These are phyloP conservation scores for Chorisops tibialis DNA, from an alignment of 2,888 invertebrate species.

Conservation along the genomic window DNA sequence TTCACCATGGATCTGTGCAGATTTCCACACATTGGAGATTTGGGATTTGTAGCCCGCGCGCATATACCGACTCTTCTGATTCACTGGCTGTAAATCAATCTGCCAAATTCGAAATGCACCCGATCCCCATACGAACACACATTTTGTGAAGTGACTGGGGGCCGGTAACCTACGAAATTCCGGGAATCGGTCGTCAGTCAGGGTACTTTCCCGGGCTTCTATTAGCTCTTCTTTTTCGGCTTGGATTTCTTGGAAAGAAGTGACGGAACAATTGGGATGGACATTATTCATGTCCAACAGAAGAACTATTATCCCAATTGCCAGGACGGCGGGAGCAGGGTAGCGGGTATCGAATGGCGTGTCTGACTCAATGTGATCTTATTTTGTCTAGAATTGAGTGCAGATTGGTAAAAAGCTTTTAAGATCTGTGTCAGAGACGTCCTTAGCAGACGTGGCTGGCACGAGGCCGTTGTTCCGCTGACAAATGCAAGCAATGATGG, in stretches of 20 bases:
- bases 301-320: background rate
- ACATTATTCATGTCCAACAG: no score
- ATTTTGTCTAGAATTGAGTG: background rate
- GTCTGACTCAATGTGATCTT: background rate
- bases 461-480: no score
- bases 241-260: no score
- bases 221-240: no score
- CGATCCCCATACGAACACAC: background rate
- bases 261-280: no score
- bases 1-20: no score
- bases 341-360: background rate
- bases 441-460: no score
- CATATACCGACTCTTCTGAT: background rate
- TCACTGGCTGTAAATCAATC: conserved; percentile 10
- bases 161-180: conserved; percentile 2
- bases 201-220: no score
- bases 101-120: background rate
- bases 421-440: no score
- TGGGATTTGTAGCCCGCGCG: no score
- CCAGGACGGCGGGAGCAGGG: background rate
- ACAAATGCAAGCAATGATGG: no score
- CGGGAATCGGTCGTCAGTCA: background rate
- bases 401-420: background rate
- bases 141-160: background rate
- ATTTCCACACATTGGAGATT: no score